Evolutionary conservation across 2,113 vertebrate genomes (phyloP).

Genomic region (Nothoprocta pentlandii): DNA sequence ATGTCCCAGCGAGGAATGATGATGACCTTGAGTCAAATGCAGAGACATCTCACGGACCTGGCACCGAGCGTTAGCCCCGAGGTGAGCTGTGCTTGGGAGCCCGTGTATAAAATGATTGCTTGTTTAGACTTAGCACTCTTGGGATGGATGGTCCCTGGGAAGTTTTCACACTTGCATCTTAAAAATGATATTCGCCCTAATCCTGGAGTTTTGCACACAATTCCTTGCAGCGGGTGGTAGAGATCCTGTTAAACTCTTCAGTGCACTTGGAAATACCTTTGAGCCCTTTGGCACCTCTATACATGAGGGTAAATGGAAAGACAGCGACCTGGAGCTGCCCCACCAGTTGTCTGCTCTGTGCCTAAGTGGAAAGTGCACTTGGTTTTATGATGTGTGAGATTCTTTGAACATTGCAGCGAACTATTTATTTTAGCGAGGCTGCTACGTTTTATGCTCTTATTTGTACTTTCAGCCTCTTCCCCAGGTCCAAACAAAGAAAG

Average conservation of each 20-base stretch:
- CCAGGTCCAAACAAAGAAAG: not conserved
- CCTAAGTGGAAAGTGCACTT: not conserved
- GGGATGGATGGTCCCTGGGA: not conserved
- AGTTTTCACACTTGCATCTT: not conserved
- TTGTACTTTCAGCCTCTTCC: not conserved
- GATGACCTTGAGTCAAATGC: not conserved
- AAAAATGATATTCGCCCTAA: not conserved
- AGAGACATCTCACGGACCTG: not conserved
- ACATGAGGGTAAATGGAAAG: not conserved
- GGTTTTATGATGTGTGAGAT: not conserved
- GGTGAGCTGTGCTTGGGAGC: not conserved
- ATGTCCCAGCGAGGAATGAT: rapidly evolving
- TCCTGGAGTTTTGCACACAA: not conserved
- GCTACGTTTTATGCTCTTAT: not conserved
- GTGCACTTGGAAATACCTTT: not conserved
- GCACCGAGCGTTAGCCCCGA: rapidly evolving
- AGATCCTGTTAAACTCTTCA: not conserved
- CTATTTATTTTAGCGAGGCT: not conserved
- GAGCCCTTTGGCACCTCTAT: not conserved
- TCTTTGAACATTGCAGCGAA: not conserved
- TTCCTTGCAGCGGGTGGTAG: rapidly evolving
- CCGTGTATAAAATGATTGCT: not conserved
- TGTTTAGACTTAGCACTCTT: not conserved
- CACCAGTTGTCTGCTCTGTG: not conserved
- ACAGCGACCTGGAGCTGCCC: not conserved